phyloP scores from a whole-genome alignment of 2,113 vertebrate genomes.

The Halcyon malimbica region DNA sequence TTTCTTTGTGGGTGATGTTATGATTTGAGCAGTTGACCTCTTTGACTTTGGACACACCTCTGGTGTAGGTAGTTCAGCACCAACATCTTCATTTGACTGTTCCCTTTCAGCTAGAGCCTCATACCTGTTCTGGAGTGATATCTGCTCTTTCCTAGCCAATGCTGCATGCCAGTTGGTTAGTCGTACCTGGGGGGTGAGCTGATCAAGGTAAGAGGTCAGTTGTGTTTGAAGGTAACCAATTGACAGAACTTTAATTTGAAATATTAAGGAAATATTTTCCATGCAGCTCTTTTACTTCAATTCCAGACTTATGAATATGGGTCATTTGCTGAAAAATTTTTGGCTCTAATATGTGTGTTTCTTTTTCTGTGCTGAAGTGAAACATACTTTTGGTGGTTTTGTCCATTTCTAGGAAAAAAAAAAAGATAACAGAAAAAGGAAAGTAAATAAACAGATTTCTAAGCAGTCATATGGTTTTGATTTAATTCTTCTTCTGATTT shows the following conservation, averaged over 20 bases:
- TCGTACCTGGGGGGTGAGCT: too few species aligned
- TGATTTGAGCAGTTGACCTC: too few species aligned
- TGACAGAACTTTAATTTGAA: neutral
- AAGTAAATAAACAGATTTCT: neutral
- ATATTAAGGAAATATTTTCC: neutral
- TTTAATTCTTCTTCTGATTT: constrained; percentile 39
- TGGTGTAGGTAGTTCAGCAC: too few species aligned
- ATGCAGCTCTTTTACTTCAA: neutral
- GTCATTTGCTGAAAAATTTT: neutral
- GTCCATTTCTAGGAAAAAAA: neutral
- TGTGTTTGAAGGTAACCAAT: neutral
- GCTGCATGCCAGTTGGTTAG: too few species aligned
- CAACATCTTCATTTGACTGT: too few species aligned
- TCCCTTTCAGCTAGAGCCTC: too few species aligned
- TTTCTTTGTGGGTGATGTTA: too few species aligned
- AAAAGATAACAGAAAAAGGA: neutral
- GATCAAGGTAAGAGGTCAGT: too few species aligned
- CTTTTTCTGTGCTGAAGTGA: neutral
- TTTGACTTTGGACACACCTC: too few species aligned
- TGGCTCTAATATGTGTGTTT: neutral
- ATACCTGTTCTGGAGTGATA: too few species aligned
- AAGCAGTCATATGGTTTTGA: neutral
- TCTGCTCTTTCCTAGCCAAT: too few species aligned
- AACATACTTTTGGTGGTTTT: neutral
- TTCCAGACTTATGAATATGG: neutral